These are phyloP conservation scores for Penaeus japonicus DNA, from an alignment of 1,140 invertebrate species.

Conservation along the genomic window DNA sequence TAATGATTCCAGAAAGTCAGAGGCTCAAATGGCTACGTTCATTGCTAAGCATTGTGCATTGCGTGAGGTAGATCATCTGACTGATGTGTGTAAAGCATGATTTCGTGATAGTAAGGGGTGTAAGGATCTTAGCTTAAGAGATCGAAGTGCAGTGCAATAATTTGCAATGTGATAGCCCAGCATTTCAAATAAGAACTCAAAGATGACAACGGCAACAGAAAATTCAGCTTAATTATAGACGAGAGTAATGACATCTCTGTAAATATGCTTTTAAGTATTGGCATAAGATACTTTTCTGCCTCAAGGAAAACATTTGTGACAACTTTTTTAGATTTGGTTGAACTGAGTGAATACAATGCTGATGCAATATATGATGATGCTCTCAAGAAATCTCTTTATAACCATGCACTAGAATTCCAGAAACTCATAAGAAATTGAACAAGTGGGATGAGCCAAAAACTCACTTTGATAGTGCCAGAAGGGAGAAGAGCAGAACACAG, in stretches of 20 bases:
- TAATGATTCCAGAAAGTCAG: neutral
- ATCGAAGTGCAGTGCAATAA: constrained; percentile 5
- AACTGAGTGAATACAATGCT: constrained; percentile 4
- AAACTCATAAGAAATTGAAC: neutral
- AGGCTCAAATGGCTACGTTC: neutral
- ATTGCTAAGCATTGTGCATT: neutral
- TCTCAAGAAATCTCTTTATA: too few relatives aligned
- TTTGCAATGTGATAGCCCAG: neutral
- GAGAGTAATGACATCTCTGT: constrained; percentile 25
- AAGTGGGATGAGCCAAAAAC: neutral
- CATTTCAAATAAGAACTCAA: too few relatives aligned
- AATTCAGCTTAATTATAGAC: neutral
- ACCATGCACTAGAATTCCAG: too few relatives aligned
- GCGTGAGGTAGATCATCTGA: neutral
- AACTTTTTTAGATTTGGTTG: neutral
- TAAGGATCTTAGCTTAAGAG: neutral
- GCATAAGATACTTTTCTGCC: constrained; percentile 4
- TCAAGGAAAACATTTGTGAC: neutral
- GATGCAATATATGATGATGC: too few relatives aligned
- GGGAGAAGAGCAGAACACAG: neutral
- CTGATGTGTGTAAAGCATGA: neutral
- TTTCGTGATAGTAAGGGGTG: neutral
- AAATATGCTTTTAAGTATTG: neutral
- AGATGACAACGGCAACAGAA: too few relatives aligned
- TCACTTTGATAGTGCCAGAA: neutral